These are phyloP conservation scores for Pygoscelis adeliae DNA, from an alignment of 2,113 vertebrate genomes.

Conservation along the genomic window DNA sequence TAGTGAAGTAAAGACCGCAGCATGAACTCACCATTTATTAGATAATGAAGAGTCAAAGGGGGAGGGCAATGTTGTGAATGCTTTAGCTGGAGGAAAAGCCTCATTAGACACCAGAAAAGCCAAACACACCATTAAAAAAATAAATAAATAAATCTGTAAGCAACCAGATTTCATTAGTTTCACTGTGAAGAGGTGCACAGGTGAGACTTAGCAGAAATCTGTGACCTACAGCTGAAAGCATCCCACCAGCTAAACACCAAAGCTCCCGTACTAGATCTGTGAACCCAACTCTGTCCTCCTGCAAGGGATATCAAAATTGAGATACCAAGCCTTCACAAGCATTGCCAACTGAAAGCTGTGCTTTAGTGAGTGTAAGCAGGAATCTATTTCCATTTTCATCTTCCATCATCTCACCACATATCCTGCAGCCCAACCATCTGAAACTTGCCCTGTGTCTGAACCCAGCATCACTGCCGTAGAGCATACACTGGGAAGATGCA, in stretches of 20 bases:
- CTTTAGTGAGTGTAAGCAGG: background rate
- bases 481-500: background rate
- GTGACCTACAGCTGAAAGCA: background rate
- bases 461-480: fast-evolving
- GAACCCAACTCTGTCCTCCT: background rate
- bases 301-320: background rate
- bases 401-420: fast-evolving
- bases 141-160: background rate
- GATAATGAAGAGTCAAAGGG: background rate
- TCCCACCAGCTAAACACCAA: background rate
- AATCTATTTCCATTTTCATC: background rate
- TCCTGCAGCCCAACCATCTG: fast-evolving
- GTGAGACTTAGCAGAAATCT: background rate
- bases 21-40: background rate
- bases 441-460: background rate
- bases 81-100: background rate
- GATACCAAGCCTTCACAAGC: background rate
- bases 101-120: fast-evolving
- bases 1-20: background rate
- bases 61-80: background rate
- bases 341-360: background rate
- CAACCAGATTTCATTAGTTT: background rate
- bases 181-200: background rate
- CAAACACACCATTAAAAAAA: background rate
- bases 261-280: fast-evolving